These are phyloP conservation scores for Danio rerio DNA, from an alignment of 2,113 vertebrate genomes.

Conservation along the genomic window DNA sequence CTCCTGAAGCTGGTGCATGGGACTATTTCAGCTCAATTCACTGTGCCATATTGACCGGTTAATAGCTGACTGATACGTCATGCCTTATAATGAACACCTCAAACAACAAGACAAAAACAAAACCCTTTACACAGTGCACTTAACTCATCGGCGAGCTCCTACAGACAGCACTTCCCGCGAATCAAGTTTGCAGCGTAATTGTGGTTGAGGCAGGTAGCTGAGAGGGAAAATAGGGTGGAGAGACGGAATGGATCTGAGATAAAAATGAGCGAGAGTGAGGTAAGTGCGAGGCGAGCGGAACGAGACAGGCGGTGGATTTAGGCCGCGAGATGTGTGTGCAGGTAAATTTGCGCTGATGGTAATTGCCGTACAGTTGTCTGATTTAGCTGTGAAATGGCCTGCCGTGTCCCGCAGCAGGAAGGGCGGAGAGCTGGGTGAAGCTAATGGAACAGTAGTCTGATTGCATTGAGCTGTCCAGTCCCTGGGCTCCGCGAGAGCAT, in stretches of 20 bases:
- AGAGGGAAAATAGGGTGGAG: conserved; percentile 25
- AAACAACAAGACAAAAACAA: conserved; percentile 18
- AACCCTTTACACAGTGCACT: conserved; percentile 36
- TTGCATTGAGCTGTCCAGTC: conserved; percentile 34
- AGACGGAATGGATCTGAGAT: conserved; percentile 6
- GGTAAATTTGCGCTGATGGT: conserved; percentile 60
- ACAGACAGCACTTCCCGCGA: conserved; percentile 18
- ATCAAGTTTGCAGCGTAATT: conserved; percentile 30
- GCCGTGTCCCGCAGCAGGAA: conserved; percentile 61
- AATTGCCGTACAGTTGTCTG: conserved; percentile 62
- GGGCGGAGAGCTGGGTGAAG: conserved; percentile 32
- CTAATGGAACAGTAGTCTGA: conserved; percentile 49
- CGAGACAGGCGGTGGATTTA: conserved; percentile 1
- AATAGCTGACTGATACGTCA: conserved; percentile 39
- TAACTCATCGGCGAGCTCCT: conserved; percentile 8
- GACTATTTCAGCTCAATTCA: conserved; percentile 6
- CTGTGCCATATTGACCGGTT: conserved; percentile 39
- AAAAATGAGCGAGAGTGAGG: conserved; percentile 3
- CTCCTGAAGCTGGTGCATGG: not conserved
- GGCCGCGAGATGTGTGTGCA: conserved; percentile 42
- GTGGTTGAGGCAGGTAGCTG: not conserved
- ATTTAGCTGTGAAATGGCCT: conserved; percentile 58
- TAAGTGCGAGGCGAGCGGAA: not conserved
- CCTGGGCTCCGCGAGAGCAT: conserved; percentile 11
- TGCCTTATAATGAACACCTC: conserved; percentile 32